phyloP scores from a whole-genome alignment of 1,140 invertebrate species.

The Spodoptera litura region DNA sequence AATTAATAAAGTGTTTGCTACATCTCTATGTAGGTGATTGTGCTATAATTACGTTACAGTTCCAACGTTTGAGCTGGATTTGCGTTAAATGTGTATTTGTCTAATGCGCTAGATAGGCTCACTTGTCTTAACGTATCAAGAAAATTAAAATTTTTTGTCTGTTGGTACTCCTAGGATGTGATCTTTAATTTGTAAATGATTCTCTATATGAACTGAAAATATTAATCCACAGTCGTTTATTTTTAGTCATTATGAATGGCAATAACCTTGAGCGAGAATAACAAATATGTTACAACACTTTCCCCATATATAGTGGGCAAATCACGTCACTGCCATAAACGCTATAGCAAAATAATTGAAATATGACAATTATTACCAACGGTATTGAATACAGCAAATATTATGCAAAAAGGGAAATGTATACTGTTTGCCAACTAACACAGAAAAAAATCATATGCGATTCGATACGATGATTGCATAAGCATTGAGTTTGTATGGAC shows the following conservation, averaged over 20 bases:
- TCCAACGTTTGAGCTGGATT: too few relatives aligned
- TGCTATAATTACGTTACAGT: too few relatives aligned
- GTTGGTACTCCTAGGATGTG: too few relatives aligned
- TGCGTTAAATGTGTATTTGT: too few relatives aligned
- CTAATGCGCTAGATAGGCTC: too few relatives aligned
- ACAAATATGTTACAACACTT: neutral
- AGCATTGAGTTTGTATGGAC: neutral
- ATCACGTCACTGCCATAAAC: neutral
- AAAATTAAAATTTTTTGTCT: too few relatives aligned
- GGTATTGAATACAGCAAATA: slow-evolving; percentile 12
- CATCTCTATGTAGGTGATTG: too few relatives aligned
- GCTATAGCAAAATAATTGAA: neutral
- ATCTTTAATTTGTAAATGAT: too few relatives aligned
- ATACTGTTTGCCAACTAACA: slow-evolving; percentile 26
- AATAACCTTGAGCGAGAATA: neutral
- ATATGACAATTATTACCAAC: slow-evolving; percentile 31
- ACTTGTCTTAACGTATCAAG: too few relatives aligned
- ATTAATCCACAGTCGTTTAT: too few relatives aligned
- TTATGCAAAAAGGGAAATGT: slow-evolving; percentile 38
- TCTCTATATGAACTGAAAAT: too few relatives aligned
- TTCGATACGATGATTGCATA: slow-evolving; percentile 16
- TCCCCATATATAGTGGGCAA: neutral
- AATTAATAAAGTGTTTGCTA: too few relatives aligned
- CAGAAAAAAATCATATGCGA: slow-evolving; percentile 9
- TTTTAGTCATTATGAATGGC: neutral